A percentile compares a stretch with the other conserved stretches of the same genome.
phyloP scores from a whole-genome alignment of 2,797 vertebrate genomes.

The Borostomias antarcticus region DNA sequence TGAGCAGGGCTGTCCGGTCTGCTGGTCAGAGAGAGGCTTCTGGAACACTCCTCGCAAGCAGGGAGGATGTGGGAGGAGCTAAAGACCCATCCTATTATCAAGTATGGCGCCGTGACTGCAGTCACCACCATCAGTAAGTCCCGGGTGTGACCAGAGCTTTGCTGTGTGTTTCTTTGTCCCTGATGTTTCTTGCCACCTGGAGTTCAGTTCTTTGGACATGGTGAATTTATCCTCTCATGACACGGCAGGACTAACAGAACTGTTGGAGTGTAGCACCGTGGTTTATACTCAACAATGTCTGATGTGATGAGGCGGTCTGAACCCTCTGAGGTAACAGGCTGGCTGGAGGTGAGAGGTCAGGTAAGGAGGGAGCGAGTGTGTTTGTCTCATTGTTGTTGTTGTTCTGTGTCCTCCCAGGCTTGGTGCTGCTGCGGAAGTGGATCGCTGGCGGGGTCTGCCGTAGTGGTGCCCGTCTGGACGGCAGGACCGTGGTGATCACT shows the following conservation, averaged over 20 bases:
- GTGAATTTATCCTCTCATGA: no score
- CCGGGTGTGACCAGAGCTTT: not conserved
- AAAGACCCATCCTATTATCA: conserved; percentile 33
- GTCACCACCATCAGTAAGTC: conserved; percentile 57
- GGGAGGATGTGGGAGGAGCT: conserved; percentile 46
- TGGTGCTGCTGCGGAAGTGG: conserved; percentile 67
- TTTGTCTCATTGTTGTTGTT: not conserved
- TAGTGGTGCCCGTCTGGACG: conserved; percentile 69
- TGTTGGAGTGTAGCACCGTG: no score
- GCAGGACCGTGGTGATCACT: conserved; percentile 81
- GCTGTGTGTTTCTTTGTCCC: not conserved
- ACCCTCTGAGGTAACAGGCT: not conserved
- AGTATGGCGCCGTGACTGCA: conserved; percentile 45
- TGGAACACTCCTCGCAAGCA: not conserved
- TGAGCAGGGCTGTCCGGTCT: not conserved
- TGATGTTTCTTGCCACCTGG: no score
- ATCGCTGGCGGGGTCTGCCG: conserved; percentile 76
- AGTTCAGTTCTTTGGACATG: no score
- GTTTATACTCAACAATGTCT: no score
- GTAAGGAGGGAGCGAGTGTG: not conserved
- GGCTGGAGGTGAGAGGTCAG: not conserved
- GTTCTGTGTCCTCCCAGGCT: no score
- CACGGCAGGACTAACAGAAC: no score
- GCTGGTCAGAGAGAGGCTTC: not conserved
- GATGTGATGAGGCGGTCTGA: no score